These are phyloP conservation scores for Pimephales promelas DNA, from an alignment of 2,113 vertebrate genomes.

Conservation along the genomic window DNA sequence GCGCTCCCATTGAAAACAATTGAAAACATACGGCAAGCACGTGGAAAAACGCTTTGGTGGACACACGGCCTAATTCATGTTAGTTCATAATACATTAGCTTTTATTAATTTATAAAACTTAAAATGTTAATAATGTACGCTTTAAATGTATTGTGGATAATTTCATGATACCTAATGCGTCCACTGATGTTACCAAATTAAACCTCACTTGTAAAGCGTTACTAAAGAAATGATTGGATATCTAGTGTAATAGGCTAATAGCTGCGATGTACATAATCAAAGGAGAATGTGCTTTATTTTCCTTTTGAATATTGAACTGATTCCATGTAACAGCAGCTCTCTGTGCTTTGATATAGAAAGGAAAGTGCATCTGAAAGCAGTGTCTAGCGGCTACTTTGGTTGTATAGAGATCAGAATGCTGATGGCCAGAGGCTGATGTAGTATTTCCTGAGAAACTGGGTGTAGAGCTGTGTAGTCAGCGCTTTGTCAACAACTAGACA, in stretches of 20 bases:
- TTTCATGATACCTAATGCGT: not conserved
- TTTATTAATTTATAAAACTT: not conserved
- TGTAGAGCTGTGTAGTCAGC: conserved; percentile 10
- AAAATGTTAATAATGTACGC: not conserved
- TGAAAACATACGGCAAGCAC: no score
- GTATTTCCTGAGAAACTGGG: conserved; percentile 17
- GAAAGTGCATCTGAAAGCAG: conserved; percentile 1
- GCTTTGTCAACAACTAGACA: conserved; percentile 28
- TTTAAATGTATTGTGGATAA: not conserved
- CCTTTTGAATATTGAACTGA: not conserved
- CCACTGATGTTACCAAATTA: not conserved
- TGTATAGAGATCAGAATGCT: conserved; percentile 21
- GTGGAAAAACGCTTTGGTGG: no score
- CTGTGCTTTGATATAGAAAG: not conserved
- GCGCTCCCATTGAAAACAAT: no score
- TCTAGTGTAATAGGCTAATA: not conserved
- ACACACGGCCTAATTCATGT: not conserved
- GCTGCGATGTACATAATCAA: no score
- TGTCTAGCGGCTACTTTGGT: not conserved
- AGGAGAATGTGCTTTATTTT: not conserved
- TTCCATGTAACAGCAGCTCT: not conserved
- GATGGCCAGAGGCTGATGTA: not conserved
- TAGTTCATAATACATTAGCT: not conserved
- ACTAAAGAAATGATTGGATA: not conserved
- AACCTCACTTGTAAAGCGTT: not conserved